Percentiles rank a stretch among this genome's conserved stretches.
phyloP scores from a whole-genome alignment of 2,797 vertebrate genomes.

The Sparus aurata region DNA sequence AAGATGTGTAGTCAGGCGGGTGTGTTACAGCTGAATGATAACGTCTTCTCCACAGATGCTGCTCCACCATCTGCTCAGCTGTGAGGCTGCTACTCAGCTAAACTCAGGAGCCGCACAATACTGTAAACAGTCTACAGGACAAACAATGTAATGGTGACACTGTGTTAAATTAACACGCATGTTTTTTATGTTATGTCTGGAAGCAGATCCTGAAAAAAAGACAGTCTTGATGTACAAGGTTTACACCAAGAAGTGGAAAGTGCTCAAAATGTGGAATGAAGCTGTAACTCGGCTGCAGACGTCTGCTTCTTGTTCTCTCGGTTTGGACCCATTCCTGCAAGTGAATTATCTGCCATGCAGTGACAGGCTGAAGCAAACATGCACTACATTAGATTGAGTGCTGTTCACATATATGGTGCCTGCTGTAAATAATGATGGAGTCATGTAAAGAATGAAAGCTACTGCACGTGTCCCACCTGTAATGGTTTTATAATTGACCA shows the following conservation, averaged over 20 bases:
- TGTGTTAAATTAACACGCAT: conserved; percentile 11
- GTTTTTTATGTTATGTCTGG: conserved; percentile 8
- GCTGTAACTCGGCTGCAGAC: conserved; percentile 2
- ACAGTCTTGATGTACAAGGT: conserved; percentile 3
- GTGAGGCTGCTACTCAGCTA: conserved; percentile 33
- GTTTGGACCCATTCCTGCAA: conserved; percentile 23
- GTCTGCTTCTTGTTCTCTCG: conserved; percentile 47
- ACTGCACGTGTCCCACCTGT: neutral
- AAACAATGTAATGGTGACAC: conserved; percentile 18
- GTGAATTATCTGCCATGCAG: conserved; percentile 18
- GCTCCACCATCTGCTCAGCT: conserved; percentile 61
- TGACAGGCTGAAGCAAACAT: conserved; percentile 32
- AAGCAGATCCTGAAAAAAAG: conserved; percentile 1
- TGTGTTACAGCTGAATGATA: conserved; percentile 52
- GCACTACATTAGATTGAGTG: conserved; percentile 13
- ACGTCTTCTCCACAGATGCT: conserved; percentile 56
- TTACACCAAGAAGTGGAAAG: conserved; percentile 9
- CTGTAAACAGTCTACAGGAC: conserved; percentile 51
- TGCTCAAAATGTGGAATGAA: conserved; percentile 34
- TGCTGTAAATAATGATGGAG: conserved; percentile 19
- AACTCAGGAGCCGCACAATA: conserved; percentile 21
- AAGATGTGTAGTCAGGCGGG: conserved; percentile 13
- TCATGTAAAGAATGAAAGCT: neutral
- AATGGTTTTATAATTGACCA: neutral
- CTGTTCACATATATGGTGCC: neutral